phyloP scores from a whole-genome alignment of 2,888 invertebrate species.

The Drosophila colorata region DNA sequence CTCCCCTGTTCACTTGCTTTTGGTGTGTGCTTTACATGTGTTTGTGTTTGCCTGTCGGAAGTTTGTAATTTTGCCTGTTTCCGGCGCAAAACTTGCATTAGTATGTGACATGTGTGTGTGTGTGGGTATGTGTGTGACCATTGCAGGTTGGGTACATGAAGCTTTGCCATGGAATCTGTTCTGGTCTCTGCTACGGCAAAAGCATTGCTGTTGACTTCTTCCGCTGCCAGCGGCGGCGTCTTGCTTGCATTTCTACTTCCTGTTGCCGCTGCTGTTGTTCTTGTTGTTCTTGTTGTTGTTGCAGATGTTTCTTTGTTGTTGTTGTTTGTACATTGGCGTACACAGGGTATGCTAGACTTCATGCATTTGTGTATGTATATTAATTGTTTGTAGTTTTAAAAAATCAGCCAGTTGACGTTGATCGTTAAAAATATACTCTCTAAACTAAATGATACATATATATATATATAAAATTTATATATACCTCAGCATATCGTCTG shows the following conservation, averaged over 20 bases:
- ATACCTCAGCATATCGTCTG: too few species aligned
- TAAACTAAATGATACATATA: too few species aligned
- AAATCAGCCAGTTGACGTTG: too few species aligned
- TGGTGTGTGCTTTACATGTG: constrained; percentile 68
- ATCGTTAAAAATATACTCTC: too few species aligned
- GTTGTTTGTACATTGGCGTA: constrained; percentile 31
- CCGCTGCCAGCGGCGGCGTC: constrained; percentile 82
- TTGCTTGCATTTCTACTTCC: constrained; percentile 78
- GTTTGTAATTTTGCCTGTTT: constrained; percentile 85
- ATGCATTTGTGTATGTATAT: too few species aligned
- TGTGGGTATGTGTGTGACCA: constrained; percentile 37
- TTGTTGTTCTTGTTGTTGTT: constrained; percentile 53
- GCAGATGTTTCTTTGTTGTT: constrained; percentile 39
- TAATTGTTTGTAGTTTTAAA: too few species aligned
- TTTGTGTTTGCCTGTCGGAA: constrained; percentile 82
- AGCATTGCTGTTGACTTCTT: constrained; percentile 82
- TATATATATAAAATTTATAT: too few species aligned
- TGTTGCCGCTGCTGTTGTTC: constrained; percentile 61
- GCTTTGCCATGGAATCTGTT: constrained; percentile 54
- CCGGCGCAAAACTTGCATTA: constrained; percentile 83
- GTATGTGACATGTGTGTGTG: constrained; percentile 43
- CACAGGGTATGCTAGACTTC: constrained; percentile 1
- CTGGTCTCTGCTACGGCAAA: constrained; percentile 32
- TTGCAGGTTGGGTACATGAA: constrained; percentile 32
- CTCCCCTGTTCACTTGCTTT: constrained; percentile 4